Evolutionary conservation across 1,140 invertebrate genomes (phyloP), one percentile per base, ranked within the genome.

Genomic region (Zeugodacus cucurbitae): DNA sequence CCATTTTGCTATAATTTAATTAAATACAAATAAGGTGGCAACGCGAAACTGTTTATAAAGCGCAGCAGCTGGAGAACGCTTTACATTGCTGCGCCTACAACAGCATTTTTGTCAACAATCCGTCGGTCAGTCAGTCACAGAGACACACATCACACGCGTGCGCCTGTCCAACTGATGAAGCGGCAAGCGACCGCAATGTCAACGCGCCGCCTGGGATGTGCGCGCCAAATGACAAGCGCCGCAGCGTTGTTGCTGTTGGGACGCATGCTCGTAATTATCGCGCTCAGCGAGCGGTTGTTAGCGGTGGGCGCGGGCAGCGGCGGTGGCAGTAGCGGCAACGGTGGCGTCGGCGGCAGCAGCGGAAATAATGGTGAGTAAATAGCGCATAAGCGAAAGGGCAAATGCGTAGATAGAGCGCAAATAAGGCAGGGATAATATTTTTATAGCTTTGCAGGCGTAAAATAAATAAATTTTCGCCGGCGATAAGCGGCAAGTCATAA

Each of bases 1-100:
- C 58, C 54, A 87, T 87, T 87, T 87, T 87, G 85, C 44, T 4
- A 62, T 62, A 87, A 59, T 87, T 87, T 58, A 87, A 58, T 87
- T 87, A 59, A 62, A 62, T 62, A 34, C 85, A 62, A 87, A 87
- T 87, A 82, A 82, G 22, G 74, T 14, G 11, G 34, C 20, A 82
- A 82, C 74, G 29, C 44, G 22, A 82, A 82, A 29, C 48, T 54
- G 34, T 82, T 20, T 82, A 82, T 48, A 82, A 82, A 62, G 29
- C 14, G 29, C 67, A 22, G 34, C 34, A 41, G 67, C 67, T 74
- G 67, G 17, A 74, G 34, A 74, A 44, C 34, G 17, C 37, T 41
- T 74, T 29, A 7, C n/a, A 41, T n/a, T 26, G 26, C 11, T 26
- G 26, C 64, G 26, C 64, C 5, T 41, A 22, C 2, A 74, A n/a